Evolutionary conservation across 2,888 invertebrate genomes (phyloP), one percentile per base, ranked within the genome.

Genomic region (Agrilus biguttatus): DNA sequence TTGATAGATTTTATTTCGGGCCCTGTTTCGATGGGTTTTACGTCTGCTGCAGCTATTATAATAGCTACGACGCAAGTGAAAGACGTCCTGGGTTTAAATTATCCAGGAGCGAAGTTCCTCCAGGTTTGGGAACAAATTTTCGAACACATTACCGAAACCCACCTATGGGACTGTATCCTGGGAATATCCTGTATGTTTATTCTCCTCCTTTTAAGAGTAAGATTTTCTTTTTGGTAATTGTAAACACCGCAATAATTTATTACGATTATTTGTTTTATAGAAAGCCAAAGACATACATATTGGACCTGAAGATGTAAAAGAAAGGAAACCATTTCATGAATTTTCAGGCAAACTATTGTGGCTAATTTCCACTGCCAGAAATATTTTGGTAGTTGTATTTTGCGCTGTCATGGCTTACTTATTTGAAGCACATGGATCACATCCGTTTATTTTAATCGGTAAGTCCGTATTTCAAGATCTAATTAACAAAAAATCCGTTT

Each of bases 1-100:
- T 67, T 86, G 50, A 80, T 86, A 51, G 84, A 86, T 66, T 87
- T 87, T 66, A 85, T 87, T 57, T 85, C 85, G 49, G 82, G 83
- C n/a, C 85, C 87, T 35, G 83, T 84, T 47, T 80, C 82, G 3
- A 79, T 80, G 45, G 83, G 83, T 7, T 87, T 87, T 67, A 85
- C 86, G 3, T 84, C 84, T 0, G 86, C 86, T 0, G 85, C 86
- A 0, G 83, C 86, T 49, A 80, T 87, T 51, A 83, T 85, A 52
- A 86, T 87, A 48, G 84, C 83, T 33, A 81, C 83, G 43, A 81
- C 83, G 17, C 87, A 87, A 66, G 71, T 84, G 48, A 84, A 84
- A 63, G 80, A 80, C 56, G 74, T 85, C 51, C 67, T 84, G 10
- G 84, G 83, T 1, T 68, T 84, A 23, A 72, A 69, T 51, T 78